phyloP scores from a whole-genome alignment of 2,797 vertebrate genomes.

The Acanthurus leucopareius region DNA sequence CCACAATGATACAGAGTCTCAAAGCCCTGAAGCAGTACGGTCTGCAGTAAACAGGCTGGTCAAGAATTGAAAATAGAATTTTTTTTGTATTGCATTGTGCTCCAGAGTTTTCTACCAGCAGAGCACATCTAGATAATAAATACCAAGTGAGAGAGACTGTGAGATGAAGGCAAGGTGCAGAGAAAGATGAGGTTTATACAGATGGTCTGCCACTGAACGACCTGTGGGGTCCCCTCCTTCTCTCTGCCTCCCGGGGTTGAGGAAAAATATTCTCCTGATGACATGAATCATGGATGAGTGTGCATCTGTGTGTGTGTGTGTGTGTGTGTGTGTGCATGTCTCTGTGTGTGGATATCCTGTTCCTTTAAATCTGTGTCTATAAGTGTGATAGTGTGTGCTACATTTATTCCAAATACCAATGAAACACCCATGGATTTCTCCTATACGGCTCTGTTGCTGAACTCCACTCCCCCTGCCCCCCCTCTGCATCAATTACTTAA shows the following conservation, averaged over 20 bases:
- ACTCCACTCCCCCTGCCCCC: slow-evolving; percentile 11
- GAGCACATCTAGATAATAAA: slow-evolving; percentile 43
- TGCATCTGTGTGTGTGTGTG: background rate
- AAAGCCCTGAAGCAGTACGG: slow-evolving; percentile 5
- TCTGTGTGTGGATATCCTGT: background rate
- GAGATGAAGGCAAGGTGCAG: slow-evolving; percentile 15
- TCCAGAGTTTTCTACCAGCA: background rate
- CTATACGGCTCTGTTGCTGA: slow-evolving; percentile 28
- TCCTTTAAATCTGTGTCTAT: slow-evolving; percentile 31
- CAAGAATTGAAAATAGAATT: slow-evolving; percentile 20
- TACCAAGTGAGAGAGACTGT: background rate
- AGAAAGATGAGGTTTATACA: slow-evolving; percentile 32
- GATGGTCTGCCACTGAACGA: slow-evolving; percentile 28
- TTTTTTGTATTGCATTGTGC: slow-evolving; percentile 16
- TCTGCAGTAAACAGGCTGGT: slow-evolving; percentile 14
- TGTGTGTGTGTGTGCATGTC: slow-evolving; percentile 1
- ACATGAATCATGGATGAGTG: slow-evolving; percentile 63
- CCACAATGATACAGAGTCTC: background rate
- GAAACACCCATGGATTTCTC: background rate
- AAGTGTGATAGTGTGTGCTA: slow-evolving; percentile 2
- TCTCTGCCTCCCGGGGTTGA: slow-evolving; percentile 5
- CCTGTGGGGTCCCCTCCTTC: slow-evolving; percentile 24
- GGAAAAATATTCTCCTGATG: slow-evolving; percentile 46
- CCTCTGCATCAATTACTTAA: slow-evolving; percentile 74
- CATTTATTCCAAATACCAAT: slow-evolving; percentile 17